These are phyloP conservation scores for Empis stercorea DNA, from an alignment of 2,888 invertebrate species.

Conservation along the genomic window DNA sequence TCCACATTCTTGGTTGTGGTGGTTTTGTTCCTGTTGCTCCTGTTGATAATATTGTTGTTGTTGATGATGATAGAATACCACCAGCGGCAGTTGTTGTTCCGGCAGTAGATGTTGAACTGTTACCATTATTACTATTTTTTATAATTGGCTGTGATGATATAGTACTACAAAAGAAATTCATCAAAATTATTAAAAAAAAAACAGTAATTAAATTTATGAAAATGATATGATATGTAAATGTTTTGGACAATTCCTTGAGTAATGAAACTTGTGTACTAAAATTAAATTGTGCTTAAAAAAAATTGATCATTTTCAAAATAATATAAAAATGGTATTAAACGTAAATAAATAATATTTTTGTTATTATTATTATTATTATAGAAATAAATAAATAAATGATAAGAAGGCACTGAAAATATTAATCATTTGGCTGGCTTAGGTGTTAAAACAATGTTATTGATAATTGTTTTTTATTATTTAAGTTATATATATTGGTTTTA, in stretches of 20 bases:
- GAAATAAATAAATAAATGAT: too few species aligned
- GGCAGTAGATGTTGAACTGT: constrained; percentile 18
- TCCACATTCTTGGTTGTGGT: constrained; percentile 62
- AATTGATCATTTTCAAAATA: too few species aligned
- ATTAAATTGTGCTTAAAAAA: too few species aligned
- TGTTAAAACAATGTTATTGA: too few species aligned
- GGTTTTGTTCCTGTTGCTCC: constrained; percentile 10
- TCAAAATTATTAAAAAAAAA: constrained; percentile 7
- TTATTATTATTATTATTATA: too few species aligned
- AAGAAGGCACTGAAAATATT: too few species aligned
- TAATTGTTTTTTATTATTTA: too few species aligned
- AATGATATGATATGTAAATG: constrained; percentile 14
- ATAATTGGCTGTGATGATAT: constrained; percentile 15
- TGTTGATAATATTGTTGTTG: constrained; percentile 4
- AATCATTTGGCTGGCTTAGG: too few species aligned
- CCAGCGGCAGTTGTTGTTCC: constrained; percentile 1
- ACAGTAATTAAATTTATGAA: background rate
- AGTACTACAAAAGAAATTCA: constrained; percentile 1
- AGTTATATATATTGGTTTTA: too few species aligned
- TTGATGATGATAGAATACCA: background rate
- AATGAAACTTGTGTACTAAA: too few species aligned
- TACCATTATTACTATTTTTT: constrained; percentile 23
- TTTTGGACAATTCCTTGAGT: background rate
- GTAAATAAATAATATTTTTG: too few species aligned
- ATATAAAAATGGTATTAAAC: too few species aligned